These are phyloP conservation scores for Cyprinodon tularosa DNA, from an alignment of 2,113 vertebrate genomes.

Conservation along the genomic window DNA sequence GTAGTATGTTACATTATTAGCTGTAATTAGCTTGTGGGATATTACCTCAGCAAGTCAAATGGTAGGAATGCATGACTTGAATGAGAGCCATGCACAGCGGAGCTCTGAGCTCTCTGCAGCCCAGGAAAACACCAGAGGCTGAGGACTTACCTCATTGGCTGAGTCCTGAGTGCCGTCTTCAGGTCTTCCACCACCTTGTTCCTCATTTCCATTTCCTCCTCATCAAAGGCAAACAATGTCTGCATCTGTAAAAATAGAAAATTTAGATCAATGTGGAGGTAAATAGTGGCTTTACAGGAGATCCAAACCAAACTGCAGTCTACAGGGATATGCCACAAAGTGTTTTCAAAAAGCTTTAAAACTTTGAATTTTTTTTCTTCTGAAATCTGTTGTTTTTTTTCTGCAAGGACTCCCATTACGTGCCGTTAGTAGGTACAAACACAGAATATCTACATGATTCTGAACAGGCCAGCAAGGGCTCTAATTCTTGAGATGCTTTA, in stretches of 20 bases:
- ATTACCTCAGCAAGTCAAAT: constrained; percentile 14
- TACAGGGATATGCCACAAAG: too few species aligned
- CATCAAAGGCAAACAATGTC: constrained; percentile 92
- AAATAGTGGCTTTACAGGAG: background rate
- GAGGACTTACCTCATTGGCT: constrained; percentile 92
- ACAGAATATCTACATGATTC: background rate
- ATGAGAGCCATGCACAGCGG: background rate
- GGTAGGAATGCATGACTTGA: constrained; percentile 4
- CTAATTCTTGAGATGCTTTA: background rate
- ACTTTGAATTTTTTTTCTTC: background rate
- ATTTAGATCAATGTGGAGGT: background rate
- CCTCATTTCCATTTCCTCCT: constrained; percentile 96
- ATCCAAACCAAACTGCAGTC: too few species aligned
- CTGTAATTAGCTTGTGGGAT: constrained; percentile 6
- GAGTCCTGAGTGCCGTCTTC: constrained; percentile 95
- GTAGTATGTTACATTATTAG: constrained; percentile 11
- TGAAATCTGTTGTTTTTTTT: background rate
- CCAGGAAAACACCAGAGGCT: constrained; percentile 3
- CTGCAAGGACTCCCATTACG: background rate
- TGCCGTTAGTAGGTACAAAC: background rate
- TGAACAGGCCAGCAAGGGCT: background rate
- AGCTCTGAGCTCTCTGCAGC: background rate
- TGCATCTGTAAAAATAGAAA: constrained; percentile 86
- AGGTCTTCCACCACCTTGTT: constrained; percentile 97
- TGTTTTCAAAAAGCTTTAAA: too few species aligned